Evolutionary conservation across 2,113 vertebrate species (phyloP).

Genomic region (Syrrhaptes paradoxus): DNA sequence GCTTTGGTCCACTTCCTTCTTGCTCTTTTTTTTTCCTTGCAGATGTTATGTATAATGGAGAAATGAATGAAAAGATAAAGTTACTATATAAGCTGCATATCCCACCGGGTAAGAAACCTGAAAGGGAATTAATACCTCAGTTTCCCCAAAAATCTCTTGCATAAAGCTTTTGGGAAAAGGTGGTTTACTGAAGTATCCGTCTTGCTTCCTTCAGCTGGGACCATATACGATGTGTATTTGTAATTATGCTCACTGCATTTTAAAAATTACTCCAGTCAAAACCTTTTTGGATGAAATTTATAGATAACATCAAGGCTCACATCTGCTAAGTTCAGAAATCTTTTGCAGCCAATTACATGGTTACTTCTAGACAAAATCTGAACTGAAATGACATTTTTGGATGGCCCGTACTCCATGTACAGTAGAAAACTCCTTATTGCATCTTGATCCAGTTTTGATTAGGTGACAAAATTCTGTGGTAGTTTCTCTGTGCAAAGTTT

Average conservation of each 20-base stretch:
- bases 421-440: background rate
- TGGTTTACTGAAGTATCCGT: background rate
- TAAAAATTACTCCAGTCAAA: background rate
- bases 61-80: conserved; percentile 94
- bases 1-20: background rate
- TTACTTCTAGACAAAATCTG: background rate
- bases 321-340: background rate
- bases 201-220: background rate
- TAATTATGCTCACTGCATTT: background rate
- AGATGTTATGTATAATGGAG: conserved; percentile 92
- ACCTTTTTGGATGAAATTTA: background rate
- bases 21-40: background rate
- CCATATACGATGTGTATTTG: background rate
- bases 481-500: background rate
- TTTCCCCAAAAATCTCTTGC: background rate
- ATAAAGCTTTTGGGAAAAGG: background rate
- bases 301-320: background rate
- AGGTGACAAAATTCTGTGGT: background rate
- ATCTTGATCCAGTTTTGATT: background rate
- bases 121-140: background rate
- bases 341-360: background rate
- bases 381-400: background rate
- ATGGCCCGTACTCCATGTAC: background rate
- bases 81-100: conserved; percentile 92
- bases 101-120: conserved; percentile 85